A percentile compares a stretch with the other conserved stretches of the same genome.
phyloP scores from a whole-genome alignment of 2,113 vertebrate genomes.

The Microcebus murinus region DNA sequence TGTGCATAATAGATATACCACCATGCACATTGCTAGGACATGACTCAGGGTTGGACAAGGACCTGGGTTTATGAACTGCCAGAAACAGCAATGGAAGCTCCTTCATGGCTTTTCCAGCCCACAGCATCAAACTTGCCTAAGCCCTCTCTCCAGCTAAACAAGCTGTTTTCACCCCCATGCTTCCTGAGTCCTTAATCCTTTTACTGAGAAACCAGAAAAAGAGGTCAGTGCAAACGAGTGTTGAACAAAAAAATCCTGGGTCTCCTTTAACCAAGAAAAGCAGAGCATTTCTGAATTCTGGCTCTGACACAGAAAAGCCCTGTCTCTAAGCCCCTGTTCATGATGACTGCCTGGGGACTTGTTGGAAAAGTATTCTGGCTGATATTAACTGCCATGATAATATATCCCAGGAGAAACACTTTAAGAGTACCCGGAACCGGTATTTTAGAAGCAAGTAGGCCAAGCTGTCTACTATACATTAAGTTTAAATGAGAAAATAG shows the following conservation, averaged over 20 bases:
- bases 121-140: background rate
- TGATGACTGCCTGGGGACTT: conserved; percentile 41
- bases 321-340: conserved; percentile 30
- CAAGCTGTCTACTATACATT: background rate
- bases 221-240: conserved; percentile 65
- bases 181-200: conserved; percentile 68
- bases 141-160: background rate
- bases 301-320: conserved; percentile 61
- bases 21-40: background rate
- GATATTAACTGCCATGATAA: conserved; percentile 23
- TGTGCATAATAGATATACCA: background rate
- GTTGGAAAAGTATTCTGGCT: conserved; percentile 8
- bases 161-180: background rate
- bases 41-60: background rate
- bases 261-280: conserved; percentile 66
- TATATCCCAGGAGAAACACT: background rate
- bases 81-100: background rate
- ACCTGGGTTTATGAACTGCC: background rate
- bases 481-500: conserved; percentile 14
- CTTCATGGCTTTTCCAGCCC: background rate
- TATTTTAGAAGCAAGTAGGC: background rate
- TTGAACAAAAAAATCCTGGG: conserved; percentile 53
- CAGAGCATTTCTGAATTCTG: conserved; percentile 62
- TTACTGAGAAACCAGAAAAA: conserved; percentile 70
- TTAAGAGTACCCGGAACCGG: background rate